Evolutionary conservation across 2,888 invertebrate species (phyloP), one percentile per base, ranked within the genome.

Genomic region (Troides oblongomaculatus): DNA sequence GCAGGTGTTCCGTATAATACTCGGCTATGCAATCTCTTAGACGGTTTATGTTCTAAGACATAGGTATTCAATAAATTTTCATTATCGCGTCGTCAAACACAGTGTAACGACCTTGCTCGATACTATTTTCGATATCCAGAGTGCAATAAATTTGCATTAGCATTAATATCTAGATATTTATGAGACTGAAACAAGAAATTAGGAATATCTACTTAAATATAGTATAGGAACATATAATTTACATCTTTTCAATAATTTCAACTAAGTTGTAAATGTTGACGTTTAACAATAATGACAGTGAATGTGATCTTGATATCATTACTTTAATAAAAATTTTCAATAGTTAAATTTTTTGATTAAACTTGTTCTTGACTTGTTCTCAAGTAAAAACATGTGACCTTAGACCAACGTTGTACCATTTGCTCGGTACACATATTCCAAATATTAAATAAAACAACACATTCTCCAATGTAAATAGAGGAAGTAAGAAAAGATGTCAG

Each of bases 1-100:
- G 73, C 76, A 77, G 76, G 74, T 76, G 77, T 71, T 66, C 64
- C 46, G 62, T 62, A 66, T 56, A 66, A 66, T 70, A 60, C 58
- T 53, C 30, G 43, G 18, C 56, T 46, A 8, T 25, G 57, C 70
- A 61, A 61, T 78, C 74, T 76, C 76, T 73, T 67, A 62, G 68
- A 63, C 70, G 66, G 43, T 57, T 72, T 62, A 65, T 46, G 57
- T 69, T 73, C 50, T 39, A 58, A 64, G 68, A 58, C 72, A 72
- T 72, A 53, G 70, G 72, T 69, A 72, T 74, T 71, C 66, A 64
- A 73, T 75, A 72, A 69, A 64, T 70, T 71, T 72, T 69, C 72
- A 68, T 68, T 71, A 71, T 70, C 62, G 64, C 66, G 62, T 63
- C 64, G 7, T 68, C 53, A 69, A 66, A 65, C n/a, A 64, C 66